Evolutionary conservation across 37 sponge, comb jelly and placozoan species (phyloP), one percentile per base, ranked within the genome.

Genomic region (Chondrosia reniformis): DNA sequence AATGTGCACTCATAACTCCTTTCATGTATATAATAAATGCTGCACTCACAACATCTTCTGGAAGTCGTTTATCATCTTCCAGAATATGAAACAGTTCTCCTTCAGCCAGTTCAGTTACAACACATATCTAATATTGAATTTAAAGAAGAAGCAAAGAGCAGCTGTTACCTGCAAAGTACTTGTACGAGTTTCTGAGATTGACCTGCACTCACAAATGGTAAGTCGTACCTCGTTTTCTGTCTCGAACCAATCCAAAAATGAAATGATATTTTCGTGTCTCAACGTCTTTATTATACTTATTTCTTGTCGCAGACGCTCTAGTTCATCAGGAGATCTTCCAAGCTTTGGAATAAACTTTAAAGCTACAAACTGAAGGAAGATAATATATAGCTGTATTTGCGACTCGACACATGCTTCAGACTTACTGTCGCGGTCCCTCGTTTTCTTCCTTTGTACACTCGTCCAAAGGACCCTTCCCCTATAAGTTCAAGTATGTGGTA

Each of bases 381-480:
- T 32, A 75, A 25, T 62, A 79, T 17, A n/a, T n/a, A n/a, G n/a
- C n/a, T n/a, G n/a, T n/a, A n/a, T n/a, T n/a, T n/a, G n/a, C n/a
- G n/a, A n/a, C n/a, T n/a, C n/a, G n/a, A 33, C 46, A 39, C 17
- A 45, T 3, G 4, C 21, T 46, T 49, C 9, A 4, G 22, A 52
- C 76, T 61, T 12, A 92, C 91, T 75, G 87, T 77, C 44, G 85
- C 64, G 44, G 86, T 61, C 39, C 76, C 55, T 44, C 81, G 90
- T 46, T 45, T 84, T 36, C 94, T 69, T 57, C 93, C 97, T 54
- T 93, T 96, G 74, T 81, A 96, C 3, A 96, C 97, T 46, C 87
- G 79, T 41, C 97, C 97, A 74, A 93, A 96, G 0, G 97, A 96
- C 0, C 97, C 97, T 74, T 93, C 97, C 24, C 97, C 97, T 22